Evolutionary conservation across 2,113 vertebrate species (phyloP).

Genomic region (Pelobates fuscus): DNA sequence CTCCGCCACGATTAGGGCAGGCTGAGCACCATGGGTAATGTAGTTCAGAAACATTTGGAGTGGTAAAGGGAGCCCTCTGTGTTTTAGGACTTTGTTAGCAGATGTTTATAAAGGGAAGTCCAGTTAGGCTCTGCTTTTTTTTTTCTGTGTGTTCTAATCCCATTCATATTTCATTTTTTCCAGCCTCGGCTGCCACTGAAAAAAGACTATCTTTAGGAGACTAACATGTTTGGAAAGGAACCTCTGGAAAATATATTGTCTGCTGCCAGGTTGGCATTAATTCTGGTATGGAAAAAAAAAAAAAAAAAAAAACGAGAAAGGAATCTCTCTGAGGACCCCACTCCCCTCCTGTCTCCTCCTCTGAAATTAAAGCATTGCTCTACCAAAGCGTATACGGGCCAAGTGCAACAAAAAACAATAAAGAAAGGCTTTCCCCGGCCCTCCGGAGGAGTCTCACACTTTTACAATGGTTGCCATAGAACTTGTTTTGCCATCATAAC

Average conservation of each 20-base stretch:
- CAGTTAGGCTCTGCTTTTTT: conserved; percentile 69
- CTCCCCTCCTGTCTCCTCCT: background rate
- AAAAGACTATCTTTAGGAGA: conserved; percentile 75
- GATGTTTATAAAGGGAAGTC: conserved; percentile 85
- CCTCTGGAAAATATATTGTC: conserved; percentile 72
- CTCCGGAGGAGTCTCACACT: conserved; percentile 75
- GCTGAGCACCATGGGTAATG: too few relatives aligned
- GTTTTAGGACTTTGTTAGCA: conserved; percentile 60
- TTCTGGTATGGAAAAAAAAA: conserved; percentile 71
- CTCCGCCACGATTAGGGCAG: too few relatives aligned
- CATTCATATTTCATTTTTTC: conserved; percentile 76
- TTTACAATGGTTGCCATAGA: conserved; percentile 92
- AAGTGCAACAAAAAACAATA: conserved; percentile 81
- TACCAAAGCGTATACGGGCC: conserved; percentile 74
- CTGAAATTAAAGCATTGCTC: conserved; percentile 70
- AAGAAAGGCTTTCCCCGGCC: conserved; percentile 80
- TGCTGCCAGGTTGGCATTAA: conserved; percentile 79
- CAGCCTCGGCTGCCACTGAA: conserved; percentile 63
- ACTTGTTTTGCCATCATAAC: conserved; percentile 88
- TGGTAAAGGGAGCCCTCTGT: too few relatives aligned
- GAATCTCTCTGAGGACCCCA: conserved; percentile 64
- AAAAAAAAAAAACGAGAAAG: conserved; percentile 51
- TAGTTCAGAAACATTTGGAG: too few relatives aligned
- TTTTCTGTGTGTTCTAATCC: conserved; percentile 53
- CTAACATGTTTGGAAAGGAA: conserved; percentile 72